Percentiles rank a stretch among this genome's conserved stretches.
phyloP scores from a whole-genome alignment of 1,140 invertebrate genomes.

The Lerema accius region DNA sequence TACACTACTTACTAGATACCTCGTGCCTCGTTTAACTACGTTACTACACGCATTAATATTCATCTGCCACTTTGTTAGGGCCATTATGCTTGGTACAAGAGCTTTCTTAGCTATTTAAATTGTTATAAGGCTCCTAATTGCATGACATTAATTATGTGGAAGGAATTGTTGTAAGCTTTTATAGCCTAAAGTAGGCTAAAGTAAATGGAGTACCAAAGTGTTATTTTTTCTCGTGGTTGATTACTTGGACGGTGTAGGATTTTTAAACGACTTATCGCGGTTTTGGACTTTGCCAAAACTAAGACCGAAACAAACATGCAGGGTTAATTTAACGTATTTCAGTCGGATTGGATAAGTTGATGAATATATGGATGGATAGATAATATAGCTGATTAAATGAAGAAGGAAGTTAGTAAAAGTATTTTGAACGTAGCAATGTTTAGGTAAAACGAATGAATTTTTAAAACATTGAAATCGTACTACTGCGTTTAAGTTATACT shows the following conservation, averaged over 20 bases:
- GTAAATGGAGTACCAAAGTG: background rate
- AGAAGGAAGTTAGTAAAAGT: too few species aligned
- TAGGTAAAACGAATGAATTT: too few species aligned
- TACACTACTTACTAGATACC: conserved; percentile 10
- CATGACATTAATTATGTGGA: conserved; percentile 18
- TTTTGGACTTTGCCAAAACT: too few species aligned
- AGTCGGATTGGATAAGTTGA: too few species aligned
- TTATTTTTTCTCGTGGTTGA: background rate
- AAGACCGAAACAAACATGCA: background rate
- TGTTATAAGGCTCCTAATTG: conserved; percentile 30
- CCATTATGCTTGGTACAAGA: conserved; percentile 31
- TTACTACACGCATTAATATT: conserved; percentile 28
- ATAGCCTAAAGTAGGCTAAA: background rate
- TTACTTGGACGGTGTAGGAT: too few species aligned
- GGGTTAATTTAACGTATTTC: too few species aligned
- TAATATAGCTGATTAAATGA: too few species aligned
- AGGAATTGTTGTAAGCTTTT: conserved; percentile 9
- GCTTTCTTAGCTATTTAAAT: conserved; percentile 21
- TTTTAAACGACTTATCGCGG: too few species aligned
- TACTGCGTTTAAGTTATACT: background rate
- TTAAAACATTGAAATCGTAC: background rate
- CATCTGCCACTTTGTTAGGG: conserved; percentile 32
- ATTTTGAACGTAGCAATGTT: too few species aligned
- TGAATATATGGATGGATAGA: too few species aligned
- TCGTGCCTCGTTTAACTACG: background rate